Evolutionary conservation across 2,888 invertebrate species (phyloP), one percentile per base, ranked within the genome.

Genomic region (Leptothorax acervorum): DNA sequence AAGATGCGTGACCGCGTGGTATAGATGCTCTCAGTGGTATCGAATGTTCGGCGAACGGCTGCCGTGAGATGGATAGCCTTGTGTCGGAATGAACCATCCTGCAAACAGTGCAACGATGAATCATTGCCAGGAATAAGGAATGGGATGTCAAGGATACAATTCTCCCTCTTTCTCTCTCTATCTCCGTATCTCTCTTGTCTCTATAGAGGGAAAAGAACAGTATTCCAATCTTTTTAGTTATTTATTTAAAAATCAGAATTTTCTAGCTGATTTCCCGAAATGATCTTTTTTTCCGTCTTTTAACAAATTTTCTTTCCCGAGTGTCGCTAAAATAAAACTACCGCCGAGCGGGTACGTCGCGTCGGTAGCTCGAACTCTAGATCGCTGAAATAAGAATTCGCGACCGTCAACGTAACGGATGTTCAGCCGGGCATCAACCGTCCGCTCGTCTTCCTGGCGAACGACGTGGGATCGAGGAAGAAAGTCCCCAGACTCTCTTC

Each of bases 401-500:
- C 73, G 73, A 60, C 39, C 66, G 66, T 55, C 35, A 57, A 79
- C 39, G n/a, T 60, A 48, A 79, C 45, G 45, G 45, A 71, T 45
- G 48, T 60, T 48, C 45, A 35, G 45, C 12, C 71, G 3, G 23
- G 28, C 53, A 31, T 78, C 75, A 15, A 15, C 23, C 71, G 11
- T 51, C 9, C 53, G 75, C 18, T 31, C 63, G 35, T 62, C 11
- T 48, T 66, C 23, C 65, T 15, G 78, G 78, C 85, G 65, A 83
- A 84, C 83, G 79, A 82, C 78, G 71, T 51, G 82, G 82, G 82
- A 87, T 87, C 85, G 71, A 60, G 35, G 12, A 85, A 82, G 89
- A 82, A 89, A 85, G 84, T 84, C 82, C 65, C 28, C 28, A 12
- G 57, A 74, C 51, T 31, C 51, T 42, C 78, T 9, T 35, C 18